A percentile compares a stretch with the other conserved stretches of the same genome.
Conservation (phyloP, 2,113 vertebrate genomes). For the Saguinus midas region DNA sequence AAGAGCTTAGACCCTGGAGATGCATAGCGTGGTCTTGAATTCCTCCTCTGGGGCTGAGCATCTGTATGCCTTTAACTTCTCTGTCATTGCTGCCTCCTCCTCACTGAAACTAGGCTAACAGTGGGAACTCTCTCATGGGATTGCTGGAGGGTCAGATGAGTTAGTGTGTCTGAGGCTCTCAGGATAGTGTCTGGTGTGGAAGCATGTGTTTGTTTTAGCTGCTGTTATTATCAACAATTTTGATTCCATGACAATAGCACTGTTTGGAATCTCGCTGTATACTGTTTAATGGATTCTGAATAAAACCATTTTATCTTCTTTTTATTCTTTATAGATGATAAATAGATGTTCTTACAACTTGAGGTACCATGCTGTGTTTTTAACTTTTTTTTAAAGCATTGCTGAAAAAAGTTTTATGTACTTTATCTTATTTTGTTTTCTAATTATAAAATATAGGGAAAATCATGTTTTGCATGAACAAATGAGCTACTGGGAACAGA, state of each 20-base stretch:
- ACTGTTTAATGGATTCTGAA: neutral
- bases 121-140: rapidly evolving
- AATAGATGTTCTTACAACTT: neutral
- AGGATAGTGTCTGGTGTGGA: neutral
- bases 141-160: neutral
- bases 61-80: neutral
- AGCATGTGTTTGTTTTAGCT: rapidly evolving
- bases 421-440: neutral
- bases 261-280: neutral
- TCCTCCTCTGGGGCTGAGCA: neutral
- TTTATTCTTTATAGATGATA: neutral
- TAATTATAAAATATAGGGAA: neutral
- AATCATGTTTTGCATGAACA: neutral
- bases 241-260: neutral
- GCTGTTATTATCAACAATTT: neutral
- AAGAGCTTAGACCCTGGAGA: neutral
- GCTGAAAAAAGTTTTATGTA: neutral
- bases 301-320: neutral
- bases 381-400: neutral
- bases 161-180: rapidly evolving
- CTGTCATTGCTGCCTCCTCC: neutral
- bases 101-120: rapidly evolving
- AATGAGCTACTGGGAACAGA: neutral
- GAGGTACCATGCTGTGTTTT: neutral
- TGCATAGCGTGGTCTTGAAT: neutral